Percentiles rank a stretch among this genome's conserved stretches.
Evolutionary conservation across 2,888 invertebrate genomes (phyloP).

Genomic region (Synergus laeviventris): DNA sequence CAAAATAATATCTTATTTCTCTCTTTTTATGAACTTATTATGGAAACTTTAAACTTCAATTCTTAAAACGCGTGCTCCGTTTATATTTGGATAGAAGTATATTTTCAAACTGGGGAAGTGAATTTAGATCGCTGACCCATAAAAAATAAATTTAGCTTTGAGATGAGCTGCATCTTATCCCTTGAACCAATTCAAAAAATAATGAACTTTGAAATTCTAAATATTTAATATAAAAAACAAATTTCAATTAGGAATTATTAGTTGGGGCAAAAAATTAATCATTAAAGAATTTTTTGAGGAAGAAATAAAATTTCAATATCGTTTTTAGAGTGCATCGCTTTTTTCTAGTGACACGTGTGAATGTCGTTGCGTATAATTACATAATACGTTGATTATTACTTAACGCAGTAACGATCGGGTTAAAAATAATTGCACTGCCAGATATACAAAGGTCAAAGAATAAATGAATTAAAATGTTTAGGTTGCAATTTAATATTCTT

Average conservation of each 20-base stretch:
- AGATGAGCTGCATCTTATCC: neutral
- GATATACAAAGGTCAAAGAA: constrained; percentile 23
- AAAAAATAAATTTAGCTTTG: constrained; percentile 27
- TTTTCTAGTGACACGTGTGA: constrained; percentile 36
- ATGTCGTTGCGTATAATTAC: constrained; percentile 38
- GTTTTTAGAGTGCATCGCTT: constrained; percentile 27
- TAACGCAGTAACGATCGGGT: constrained; percentile 33
- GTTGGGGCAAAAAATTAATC: neutral
- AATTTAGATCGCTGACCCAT: constrained; percentile 25
- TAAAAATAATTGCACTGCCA: constrained; percentile 35
- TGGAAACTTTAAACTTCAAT: neutral
- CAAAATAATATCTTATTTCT: too few species aligned
- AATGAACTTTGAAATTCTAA: constrained; percentile 3
- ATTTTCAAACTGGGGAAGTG: constrained; percentile 23
- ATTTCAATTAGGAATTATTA: neutral
- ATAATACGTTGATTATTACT: constrained; percentile 39
- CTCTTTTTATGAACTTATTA: neutral
- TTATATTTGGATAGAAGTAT: constrained; percentile 7
- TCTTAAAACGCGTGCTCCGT: constrained; percentile 8
- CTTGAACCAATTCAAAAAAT: constrained; percentile 4
- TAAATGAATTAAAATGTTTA: constrained; percentile 19
- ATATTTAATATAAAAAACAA: neutral
- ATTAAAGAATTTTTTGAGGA: neutral
- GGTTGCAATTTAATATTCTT: neutral
- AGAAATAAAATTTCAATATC: constrained; percentile 5